These are phyloP conservation scores for Ptychochromis oligacanthus DNA, from an alignment of 2,113 vertebrate genomes.

Conservation along the genomic window DNA sequence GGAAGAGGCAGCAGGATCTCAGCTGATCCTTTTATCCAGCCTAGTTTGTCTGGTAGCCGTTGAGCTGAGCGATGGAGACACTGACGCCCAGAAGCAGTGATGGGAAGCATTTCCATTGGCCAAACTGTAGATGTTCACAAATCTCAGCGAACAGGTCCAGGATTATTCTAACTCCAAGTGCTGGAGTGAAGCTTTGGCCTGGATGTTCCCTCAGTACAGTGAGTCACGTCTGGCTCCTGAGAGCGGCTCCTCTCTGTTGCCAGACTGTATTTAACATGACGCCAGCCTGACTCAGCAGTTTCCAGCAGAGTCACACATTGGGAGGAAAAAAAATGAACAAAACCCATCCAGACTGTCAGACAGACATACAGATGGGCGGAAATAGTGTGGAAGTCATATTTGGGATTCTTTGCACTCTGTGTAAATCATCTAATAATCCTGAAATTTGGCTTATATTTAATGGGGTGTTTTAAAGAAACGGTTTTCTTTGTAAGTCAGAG, in stretches of 20 bases:
- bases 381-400: not conserved
- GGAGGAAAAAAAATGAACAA: slow-evolving; percentile 10
- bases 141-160: slow-evolving; percentile 36
- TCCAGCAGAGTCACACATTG: slow-evolving; percentile 26
- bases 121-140: slow-evolving; percentile 39
- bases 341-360: not conserved
- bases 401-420: slow-evolving; percentile 3
- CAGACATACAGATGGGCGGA: not conserved
- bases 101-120: slow-evolving; percentile 32
- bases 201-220: slow-evolving; percentile 46
- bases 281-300: slow-evolving; percentile 68
- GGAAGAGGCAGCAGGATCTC: slow-evolving; percentile 39
- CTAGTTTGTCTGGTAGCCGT: slow-evolving; percentile 38
- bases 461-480: slow-evolving; percentile 17
- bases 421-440: slow-evolving; percentile 26
- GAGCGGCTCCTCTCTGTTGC: slow-evolving; percentile 40
- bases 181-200: slow-evolving; percentile 37
- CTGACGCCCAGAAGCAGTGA: slow-evolving; percentile 29
- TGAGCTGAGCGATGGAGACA: slow-evolving; percentile 20
- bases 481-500: slow-evolving; percentile 22
- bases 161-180: slow-evolving; percentile 52
- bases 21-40: slow-evolving; percentile 54
- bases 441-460: slow-evolving; percentile 17
- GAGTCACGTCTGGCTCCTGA: slow-evolving; percentile 71
- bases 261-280: slow-evolving; percentile 60